Evolutionary conservation across 2,113 vertebrate species (phyloP).

Genomic region (Heterocephalus glaber): DNA sequence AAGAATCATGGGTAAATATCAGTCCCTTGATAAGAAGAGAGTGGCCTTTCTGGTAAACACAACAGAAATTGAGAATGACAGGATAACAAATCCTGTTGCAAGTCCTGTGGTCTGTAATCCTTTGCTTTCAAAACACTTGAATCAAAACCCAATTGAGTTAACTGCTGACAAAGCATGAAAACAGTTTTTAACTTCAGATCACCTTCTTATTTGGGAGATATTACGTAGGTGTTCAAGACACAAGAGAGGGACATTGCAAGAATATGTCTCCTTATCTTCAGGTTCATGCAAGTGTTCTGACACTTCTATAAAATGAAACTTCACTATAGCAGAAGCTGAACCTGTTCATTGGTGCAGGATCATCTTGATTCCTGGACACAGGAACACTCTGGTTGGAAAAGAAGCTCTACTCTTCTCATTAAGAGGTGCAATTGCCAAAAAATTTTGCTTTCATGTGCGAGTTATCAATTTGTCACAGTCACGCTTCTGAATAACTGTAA

Average conservation of each 20-base stretch:
- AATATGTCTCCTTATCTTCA: fast-evolving
- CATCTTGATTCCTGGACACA: too few relatives aligned
- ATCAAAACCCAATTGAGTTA: background rate
- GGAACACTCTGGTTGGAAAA: background rate
- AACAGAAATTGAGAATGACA: background rate
- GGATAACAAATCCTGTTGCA: background rate
- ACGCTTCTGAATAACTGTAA: background rate
- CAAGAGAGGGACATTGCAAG: background rate
- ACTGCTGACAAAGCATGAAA: background rate
- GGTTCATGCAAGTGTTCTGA: background rate
- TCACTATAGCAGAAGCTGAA: background rate
- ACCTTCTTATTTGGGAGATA: background rate
- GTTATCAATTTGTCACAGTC: background rate
- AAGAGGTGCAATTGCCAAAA: background rate
- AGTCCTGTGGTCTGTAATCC: background rate
- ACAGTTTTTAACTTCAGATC: background rate
- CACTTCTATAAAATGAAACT: background rate
- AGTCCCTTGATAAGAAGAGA: background rate
- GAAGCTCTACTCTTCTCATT: background rate
- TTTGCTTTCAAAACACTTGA: background rate
- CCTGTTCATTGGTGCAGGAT: background rate
- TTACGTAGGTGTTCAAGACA: background rate
- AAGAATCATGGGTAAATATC: background rate
- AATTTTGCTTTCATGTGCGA: background rate
- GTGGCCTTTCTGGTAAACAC: background rate